Evolutionary conservation across 2,888 invertebrate species (phyloP).

Genomic region (Ramazzottius varieornatus): DNA sequence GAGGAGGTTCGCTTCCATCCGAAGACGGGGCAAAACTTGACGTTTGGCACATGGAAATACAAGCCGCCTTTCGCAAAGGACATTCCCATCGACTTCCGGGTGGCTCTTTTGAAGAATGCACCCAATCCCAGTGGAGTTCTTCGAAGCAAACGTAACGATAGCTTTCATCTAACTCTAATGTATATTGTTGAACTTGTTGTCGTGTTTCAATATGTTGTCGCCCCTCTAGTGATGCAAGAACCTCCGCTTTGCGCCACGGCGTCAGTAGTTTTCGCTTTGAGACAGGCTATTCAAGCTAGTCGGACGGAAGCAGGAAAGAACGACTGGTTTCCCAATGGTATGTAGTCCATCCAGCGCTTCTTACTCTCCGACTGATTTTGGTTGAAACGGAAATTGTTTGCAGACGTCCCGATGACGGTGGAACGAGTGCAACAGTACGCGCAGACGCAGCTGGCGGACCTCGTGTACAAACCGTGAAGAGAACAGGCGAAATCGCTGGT

Average conservation of each 20-base stretch:
- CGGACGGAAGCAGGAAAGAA: not conserved
- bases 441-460: too few species aligned
- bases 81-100: slow-evolving; percentile 8
- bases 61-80: slow-evolving; percentile 10
- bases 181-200: slow-evolving; percentile 13
- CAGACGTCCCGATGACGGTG: slow-evolving; percentile 17
- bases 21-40: slow-evolving; percentile 15
- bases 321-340: not conserved
- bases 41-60: slow-evolving; percentile 15
- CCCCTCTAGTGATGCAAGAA: slow-evolving; percentile 12
- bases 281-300: slow-evolving; percentile 8
- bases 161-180: not conserved
- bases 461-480: too few species aligned
- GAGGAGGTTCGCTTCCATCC: slow-evolving; percentile 16
- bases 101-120: slow-evolving; percentile 10
- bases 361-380: not conserved
- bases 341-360: not conserved
- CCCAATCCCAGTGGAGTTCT: slow-evolving; percentile 16
- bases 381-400: slow-evolving; percentile 5
- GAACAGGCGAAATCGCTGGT: too few species aligned
- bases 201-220: slow-evolving; percentile 14
- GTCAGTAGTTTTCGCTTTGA: slow-evolving; percentile 11
- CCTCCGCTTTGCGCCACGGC: slow-evolving; percentile 11
- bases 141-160: slow-evolving; percentile 17
- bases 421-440: slow-evolving; percentile 13